Evolutionary conservation across 2,888 invertebrate genomes (phyloP).

Genomic region (Pandemis corylana): DNA sequence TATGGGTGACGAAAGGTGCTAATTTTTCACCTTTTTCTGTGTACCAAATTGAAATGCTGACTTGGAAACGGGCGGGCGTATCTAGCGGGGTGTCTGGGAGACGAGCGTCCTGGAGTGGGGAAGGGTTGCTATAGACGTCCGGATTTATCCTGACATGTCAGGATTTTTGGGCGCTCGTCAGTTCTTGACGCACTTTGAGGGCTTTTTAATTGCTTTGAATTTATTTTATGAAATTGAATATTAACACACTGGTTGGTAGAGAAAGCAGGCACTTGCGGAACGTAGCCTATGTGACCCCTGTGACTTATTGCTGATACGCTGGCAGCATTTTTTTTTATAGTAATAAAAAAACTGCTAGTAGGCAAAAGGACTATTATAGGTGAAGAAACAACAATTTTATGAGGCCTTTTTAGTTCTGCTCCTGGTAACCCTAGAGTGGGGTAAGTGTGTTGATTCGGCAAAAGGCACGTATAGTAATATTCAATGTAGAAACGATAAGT

Average conservation of each 20-base stretch:
- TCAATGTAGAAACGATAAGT: conserved; percentile 6
- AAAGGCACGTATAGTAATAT: conserved; percentile 56
- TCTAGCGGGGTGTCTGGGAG: conserved; percentile 14
- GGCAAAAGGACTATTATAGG: no score
- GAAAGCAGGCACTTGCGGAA: neutral
- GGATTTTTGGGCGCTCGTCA: neutral
- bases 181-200: neutral
- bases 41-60: conserved; percentile 59
- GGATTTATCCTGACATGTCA: conserved; percentile 1
- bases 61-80: conserved; percentile 46
- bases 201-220: neutral
- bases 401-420: neutral
- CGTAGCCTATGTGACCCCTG: neutral
- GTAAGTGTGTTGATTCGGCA: conserved; percentile 56
- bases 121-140: conserved; percentile 42
- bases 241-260: neutral
- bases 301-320: neutral
- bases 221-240: neutral
- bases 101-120: conserved; percentile 34
- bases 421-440: conserved; percentile 26
- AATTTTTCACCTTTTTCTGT: conserved; percentile 52
- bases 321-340: no score
- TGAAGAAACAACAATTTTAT: neutral
- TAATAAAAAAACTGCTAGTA: no score
- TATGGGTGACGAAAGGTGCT: conserved; percentile 45